These are phyloP conservation scores for Pherbina coryleti DNA, from an alignment of 2,888 invertebrate species.

Conservation along the genomic window DNA sequence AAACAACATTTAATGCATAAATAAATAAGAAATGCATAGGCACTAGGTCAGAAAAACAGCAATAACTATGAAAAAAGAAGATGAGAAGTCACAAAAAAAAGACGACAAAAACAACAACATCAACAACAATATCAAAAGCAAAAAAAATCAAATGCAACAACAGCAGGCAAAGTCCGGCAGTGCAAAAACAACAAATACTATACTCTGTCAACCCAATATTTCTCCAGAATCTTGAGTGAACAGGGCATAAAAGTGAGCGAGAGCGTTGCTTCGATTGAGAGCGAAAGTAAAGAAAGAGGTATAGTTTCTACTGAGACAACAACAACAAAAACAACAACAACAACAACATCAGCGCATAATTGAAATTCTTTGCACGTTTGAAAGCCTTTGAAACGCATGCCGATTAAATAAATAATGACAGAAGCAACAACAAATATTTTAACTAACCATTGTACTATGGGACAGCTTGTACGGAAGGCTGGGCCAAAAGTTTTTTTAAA, in stretches of 20 bases:
- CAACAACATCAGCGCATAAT: neutral
- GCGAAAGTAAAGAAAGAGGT: neutral
- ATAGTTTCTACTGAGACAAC: too few relatives aligned
- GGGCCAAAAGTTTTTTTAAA: too few relatives aligned
- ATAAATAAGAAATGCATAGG: conserved; percentile 3
- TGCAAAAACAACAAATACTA: neutral
- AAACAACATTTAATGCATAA: neutral
- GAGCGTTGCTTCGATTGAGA: neutral
- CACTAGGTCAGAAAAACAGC: conserved; percentile 10
- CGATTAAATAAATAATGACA: neutral
- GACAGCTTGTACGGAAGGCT: too few relatives aligned
- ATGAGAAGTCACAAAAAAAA: neutral
- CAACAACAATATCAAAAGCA: neutral
- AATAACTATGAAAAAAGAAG: neutral
- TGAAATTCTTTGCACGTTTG: neutral
- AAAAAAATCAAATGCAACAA: neutral
- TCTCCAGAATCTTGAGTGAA: neutral
- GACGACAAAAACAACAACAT: neutral
- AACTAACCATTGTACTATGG: too few relatives aligned
- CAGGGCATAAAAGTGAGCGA: neutral
- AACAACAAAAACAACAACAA: too few relatives aligned
- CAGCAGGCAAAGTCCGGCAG: neutral
- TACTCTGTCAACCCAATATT: too few relatives aligned
- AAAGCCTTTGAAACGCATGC: neutral
- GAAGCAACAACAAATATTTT: neutral